A percentile compares a stretch with the other conserved stretches of the same genome.
Conservation (phyloP, 2,888 invertebrate species). For the Hyposoter dolosus region DNA sequence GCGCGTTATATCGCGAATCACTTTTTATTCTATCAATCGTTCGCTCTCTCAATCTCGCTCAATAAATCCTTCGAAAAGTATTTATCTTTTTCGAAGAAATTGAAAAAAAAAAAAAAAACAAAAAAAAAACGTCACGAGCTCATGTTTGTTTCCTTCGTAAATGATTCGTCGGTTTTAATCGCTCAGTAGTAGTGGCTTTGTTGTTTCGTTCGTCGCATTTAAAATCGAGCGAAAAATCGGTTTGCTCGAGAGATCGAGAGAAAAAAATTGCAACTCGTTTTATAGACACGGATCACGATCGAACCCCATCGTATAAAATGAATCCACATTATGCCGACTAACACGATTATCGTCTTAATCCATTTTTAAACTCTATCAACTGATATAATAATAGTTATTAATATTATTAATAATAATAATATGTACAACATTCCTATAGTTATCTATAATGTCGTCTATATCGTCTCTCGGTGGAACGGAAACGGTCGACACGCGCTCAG, state of each 20-base stretch:
- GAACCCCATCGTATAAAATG: constrained; percentile 78
- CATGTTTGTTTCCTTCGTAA: constrained; percentile 20
- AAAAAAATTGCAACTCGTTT: constrained; percentile 58
- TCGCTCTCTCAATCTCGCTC: constrained; percentile 59
- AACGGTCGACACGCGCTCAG: constrained; percentile 76
- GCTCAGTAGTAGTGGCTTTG: constrained; percentile 15
- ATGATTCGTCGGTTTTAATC: constrained; percentile 15
- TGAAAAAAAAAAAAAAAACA: constrained; percentile 45
- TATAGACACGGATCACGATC: constrained; percentile 71
- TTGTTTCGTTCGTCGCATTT: constrained; percentile 19
- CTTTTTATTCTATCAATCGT: constrained; percentile 62
- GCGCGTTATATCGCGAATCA: constrained; percentile 57
- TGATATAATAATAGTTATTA: constrained; percentile 81
- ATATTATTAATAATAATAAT: constrained; percentile 81
- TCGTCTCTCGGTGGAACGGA: constrained; percentile 75
- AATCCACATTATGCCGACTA: constrained; percentile 81
- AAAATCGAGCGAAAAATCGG: constrained; percentile 33
- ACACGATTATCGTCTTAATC: constrained; percentile 79
- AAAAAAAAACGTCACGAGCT: constrained; percentile 25
- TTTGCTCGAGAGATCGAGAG: constrained; percentile 63
- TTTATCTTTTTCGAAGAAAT: constrained; percentile 34
- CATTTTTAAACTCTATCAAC: constrained; percentile 82
- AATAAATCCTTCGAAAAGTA: constrained; percentile 37
- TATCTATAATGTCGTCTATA: constrained; percentile 76
- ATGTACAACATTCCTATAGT: constrained; percentile 80